Evolutionary conservation across 2,797 vertebrate genomes (phyloP).

Genomic region (Sebastes ruberrimus): DNA sequence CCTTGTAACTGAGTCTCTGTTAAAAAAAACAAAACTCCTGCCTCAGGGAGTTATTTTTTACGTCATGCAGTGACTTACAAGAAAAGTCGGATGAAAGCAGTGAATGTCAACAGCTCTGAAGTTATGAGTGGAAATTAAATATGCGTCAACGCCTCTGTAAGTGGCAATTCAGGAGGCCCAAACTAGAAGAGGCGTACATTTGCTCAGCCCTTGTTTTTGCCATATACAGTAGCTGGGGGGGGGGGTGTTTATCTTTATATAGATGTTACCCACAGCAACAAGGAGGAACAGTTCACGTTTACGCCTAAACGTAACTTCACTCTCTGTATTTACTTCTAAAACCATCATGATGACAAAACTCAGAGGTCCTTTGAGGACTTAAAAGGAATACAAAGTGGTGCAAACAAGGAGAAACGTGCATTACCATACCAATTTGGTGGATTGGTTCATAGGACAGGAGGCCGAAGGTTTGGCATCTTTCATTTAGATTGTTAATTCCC

Average conservation of each 20-base stretch:
- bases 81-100: slow-evolving; percentile 52
- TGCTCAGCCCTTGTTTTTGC: slow-evolving; percentile 6
- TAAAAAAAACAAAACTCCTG: not conserved
- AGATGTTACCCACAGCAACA: not conserved
- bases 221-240: not conserved
- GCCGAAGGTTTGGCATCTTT: not conserved
- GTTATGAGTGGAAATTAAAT: slow-evolving; percentile 43
- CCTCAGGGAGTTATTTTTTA: slow-evolving; percentile 30
- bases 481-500: not conserved
- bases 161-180: slow-evolving; percentile 21
- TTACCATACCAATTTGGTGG: not conserved
- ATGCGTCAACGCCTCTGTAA: slow-evolving; percentile 18
- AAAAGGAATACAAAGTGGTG: not conserved
- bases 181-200: slow-evolving; percentile 11
- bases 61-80: slow-evolving; percentile 37
- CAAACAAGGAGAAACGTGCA: not conserved
- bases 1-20: slow-evolving; percentile 47
- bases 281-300: not conserved
- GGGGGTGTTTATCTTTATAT: not conserved
- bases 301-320: not conserved
- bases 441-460: not conserved
- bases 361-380: not conserved
- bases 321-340: not conserved
- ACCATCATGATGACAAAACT: not conserved
- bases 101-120: slow-evolving; percentile 53